phyloP scores from a whole-genome alignment of 2,888 invertebrate species.

The Prosopocoilus inquinatus region DNA sequence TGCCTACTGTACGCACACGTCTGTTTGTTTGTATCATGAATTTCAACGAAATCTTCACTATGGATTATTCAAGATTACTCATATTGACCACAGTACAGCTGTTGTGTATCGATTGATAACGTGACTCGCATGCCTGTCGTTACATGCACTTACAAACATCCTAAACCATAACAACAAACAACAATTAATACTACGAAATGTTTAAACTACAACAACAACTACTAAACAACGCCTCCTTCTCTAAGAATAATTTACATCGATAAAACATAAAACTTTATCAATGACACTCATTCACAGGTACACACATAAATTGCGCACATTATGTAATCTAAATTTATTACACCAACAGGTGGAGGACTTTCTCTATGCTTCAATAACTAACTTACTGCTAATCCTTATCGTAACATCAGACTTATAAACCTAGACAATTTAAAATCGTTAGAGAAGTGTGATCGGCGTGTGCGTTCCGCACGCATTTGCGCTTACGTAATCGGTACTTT shows the following conservation, averaged over 20 bases:
- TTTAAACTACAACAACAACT: too few species aligned
- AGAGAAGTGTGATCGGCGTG: background rate
- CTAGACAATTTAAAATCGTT: background rate
- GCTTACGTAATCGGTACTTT: background rate
- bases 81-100: conserved; percentile 12
- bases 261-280: too few species aligned
- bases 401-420: background rate
- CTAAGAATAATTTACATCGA: too few species aligned
- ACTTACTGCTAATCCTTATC: background rate
- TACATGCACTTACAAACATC: background rate
- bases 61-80: conserved; percentile 6
- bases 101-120: conserved; percentile 8
- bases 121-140: conserved; percentile 2
- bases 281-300: too few species aligned
- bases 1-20: background rate
- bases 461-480: background rate
- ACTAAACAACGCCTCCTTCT: too few species aligned
- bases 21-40: conserved; percentile 8
- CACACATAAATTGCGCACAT: background rate
- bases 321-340: conserved; percentile 1
- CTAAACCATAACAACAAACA: too few species aligned
- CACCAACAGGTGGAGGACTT: conserved; percentile 5
- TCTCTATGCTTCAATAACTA: conserved; percentile 1
- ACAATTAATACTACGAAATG: too few species aligned
- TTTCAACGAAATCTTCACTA: conserved; percentile 7